Base-by-base conservation (phyloP, 2,888 invertebrate species). In the Morpho achilles region DNA sequence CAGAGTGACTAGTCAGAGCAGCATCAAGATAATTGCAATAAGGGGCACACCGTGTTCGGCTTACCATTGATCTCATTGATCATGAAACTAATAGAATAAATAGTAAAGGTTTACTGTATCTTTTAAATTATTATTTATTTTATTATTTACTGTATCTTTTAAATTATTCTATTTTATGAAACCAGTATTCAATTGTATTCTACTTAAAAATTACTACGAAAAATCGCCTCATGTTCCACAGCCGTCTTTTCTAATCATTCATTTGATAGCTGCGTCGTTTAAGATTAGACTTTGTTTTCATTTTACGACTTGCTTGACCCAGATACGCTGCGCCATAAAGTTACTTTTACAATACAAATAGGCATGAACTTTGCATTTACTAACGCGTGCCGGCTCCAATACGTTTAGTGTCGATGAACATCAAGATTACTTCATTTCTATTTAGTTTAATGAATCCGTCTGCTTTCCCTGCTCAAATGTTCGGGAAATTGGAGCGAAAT, bases 271-370 rank as follows among this genome's bases (percentile, higher is more conserved):
- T 54, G 49, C 43, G 49, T 50, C 60, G 46, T 52, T 60, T 51
- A 46, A 56, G 51, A 62, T 58, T 56, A 50, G 49, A 72, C 72
- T 75, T 73, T 75, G 77, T 82, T 81, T 82, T 72, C 72, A 76
- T 79, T 84, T 83, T 81, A 85, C 78, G 74, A 74, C 76, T 69
- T 65, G 71, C 66, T 64, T 73, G 84, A 79, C 80, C 85, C 76
- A 87, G 79, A 84, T 80, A 82, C 76, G 68, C 53, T 68, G 56
- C 62, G 76, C 81, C 85, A 82, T 87, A 86, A 88, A 88, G 80
- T 74, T 70, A 82, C 79, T 81, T 81, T 79, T 80, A 74, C 70
- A 72, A 77, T 68, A 80, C 80, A 82, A 80, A 32, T 32, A 75
- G 79, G 74, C 75, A 78, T 77, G n/a, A n/a, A 53, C 32, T 53